Percentiles rank a stretch among this genome's conserved stretches.
phyloP scores from a whole-genome alignment of 2,797 vertebrate species.

The Ctenosaura bakeri region DNA sequence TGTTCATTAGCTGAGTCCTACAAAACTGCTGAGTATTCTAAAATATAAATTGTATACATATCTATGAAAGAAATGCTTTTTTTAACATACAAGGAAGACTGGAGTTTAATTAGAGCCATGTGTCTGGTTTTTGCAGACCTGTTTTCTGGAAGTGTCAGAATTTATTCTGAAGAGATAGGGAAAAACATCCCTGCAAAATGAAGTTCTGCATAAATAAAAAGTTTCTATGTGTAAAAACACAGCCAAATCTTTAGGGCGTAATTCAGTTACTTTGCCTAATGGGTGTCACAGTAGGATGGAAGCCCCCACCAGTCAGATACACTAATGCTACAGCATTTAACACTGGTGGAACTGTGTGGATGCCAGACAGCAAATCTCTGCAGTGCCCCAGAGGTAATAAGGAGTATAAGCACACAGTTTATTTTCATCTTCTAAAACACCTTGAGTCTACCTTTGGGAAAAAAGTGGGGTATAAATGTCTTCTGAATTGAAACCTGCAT shows the following conservation, averaged over 20 bases:
- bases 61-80: background rate
- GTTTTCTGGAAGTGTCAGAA: background rate
- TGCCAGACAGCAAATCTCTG: background rate
- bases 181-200: background rate
- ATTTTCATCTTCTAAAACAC: background rate
- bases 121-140: background rate
- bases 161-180: background rate
- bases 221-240: too few species aligned
- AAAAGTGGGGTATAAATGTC: background rate
- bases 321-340: too few species aligned
- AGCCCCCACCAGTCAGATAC: background rate
- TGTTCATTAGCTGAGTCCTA: background rate
- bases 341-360: too few species aligned
- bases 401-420: background rate
- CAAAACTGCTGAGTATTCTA: background rate
- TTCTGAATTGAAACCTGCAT: background rate
- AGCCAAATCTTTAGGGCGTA: background rate
- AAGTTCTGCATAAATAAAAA: background rate
- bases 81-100: background rate
- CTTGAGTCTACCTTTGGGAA: too few species aligned
- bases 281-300: background rate
- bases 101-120: background rate
- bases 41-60: background rate
- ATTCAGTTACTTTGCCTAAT: background rate
- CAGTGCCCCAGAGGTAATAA: too few species aligned